A percentile compares a stretch with the other conserved stretches of the same genome.
Evolutionary conservation across 1,140 invertebrate genomes (phyloP).

Genomic region (Batillaria attramentaria): DNA sequence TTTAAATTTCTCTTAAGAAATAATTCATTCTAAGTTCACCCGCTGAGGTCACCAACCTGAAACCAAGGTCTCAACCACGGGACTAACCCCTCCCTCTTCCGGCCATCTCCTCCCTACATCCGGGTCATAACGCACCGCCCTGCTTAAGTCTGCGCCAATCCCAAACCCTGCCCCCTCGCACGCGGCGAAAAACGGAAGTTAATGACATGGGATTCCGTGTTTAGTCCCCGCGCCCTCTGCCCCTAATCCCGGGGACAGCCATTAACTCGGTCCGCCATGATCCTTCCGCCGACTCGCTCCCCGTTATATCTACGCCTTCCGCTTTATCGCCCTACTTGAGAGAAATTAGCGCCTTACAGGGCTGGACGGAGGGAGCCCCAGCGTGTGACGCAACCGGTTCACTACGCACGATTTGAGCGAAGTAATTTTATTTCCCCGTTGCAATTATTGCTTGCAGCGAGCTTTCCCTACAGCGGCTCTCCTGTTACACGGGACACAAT

Average conservation of each 20-base stretch:
- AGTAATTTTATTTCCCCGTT: slow-evolving; percentile 19
- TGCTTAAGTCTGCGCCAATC: neutral
- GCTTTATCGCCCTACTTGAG: slow-evolving; percentile 19
- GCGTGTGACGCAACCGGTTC: neutral
- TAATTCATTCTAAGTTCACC: too few relatives aligned
- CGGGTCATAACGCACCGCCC: slow-evolving; percentile 22
- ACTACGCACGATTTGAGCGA: neutral
- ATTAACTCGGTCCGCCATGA: neutral
- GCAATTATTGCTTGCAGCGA: slow-evolving; percentile 17
- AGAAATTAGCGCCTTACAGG: neutral
- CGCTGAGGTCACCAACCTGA: too few relatives aligned
- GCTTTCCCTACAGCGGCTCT: slow-evolving; percentile 12
- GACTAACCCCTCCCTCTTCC: too few relatives aligned
- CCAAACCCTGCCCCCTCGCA: neutral
- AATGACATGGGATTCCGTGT: slow-evolving; percentile 10
- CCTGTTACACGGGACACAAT: slow-evolving; percentile 30
- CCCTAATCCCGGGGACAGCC: neutral
- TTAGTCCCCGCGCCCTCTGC: neutral
- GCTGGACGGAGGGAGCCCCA: neutral
- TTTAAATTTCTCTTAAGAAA: too few relatives aligned
- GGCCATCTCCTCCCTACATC: too few relatives aligned
- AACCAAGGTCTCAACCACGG: too few relatives aligned
- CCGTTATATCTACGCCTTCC: slow-evolving; percentile 18
- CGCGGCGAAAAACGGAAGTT: slow-evolving; percentile 23
- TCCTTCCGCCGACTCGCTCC: slow-evolving; percentile 20